phyloP scores from a whole-genome alignment of 2,888 invertebrate species.

The Watsonalla cultraria region DNA sequence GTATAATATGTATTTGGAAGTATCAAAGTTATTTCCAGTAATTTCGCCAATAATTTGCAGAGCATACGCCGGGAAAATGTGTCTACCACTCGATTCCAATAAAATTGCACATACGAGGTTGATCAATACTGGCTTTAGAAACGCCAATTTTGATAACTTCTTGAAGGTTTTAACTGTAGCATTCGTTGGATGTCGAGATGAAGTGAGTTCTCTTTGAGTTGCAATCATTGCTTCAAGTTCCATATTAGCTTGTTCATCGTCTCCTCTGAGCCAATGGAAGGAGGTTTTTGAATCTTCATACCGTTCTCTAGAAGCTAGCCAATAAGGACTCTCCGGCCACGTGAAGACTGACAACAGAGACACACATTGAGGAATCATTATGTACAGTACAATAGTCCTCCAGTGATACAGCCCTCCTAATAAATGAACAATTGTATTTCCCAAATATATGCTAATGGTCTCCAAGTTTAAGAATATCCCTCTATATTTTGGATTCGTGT shows the following conservation, averaged over 20 bases:
- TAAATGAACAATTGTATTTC: slow-evolving; percentile 34
- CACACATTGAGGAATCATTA: slow-evolving; percentile 14
- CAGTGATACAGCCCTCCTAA: slow-evolving; percentile 35
- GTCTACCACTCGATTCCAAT: no score
- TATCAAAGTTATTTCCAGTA: no score
- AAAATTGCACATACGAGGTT: no score
- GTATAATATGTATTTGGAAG: no score
- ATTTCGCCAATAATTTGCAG: no score
- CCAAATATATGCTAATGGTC: slow-evolving; percentile 30
- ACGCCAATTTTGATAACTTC: no score
- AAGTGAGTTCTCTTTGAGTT: neutral
- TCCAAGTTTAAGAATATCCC: slow-evolving; percentile 33
- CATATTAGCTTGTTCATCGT: slow-evolving; percentile 12
- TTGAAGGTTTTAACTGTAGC: no score
- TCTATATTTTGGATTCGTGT: slow-evolving; percentile 28
- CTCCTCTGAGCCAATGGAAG: slow-evolving; percentile 27
- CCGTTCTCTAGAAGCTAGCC: slow-evolving; percentile 26
- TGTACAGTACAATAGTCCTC: slow-evolving; percentile 17
- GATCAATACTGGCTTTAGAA: no score
- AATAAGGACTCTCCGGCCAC: slow-evolving; percentile 32
- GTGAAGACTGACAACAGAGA: slow-evolving; percentile 8
- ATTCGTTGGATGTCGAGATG: no score
- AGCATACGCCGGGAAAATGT: no score
- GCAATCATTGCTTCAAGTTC: slow-evolving; percentile 23
- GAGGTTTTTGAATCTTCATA: slow-evolving; percentile 23